Evolutionary conservation across 2,797 vertebrate species (phyloP), one percentile per base, ranked within the genome.

Genomic region (Coreius guichenoti): DNA sequence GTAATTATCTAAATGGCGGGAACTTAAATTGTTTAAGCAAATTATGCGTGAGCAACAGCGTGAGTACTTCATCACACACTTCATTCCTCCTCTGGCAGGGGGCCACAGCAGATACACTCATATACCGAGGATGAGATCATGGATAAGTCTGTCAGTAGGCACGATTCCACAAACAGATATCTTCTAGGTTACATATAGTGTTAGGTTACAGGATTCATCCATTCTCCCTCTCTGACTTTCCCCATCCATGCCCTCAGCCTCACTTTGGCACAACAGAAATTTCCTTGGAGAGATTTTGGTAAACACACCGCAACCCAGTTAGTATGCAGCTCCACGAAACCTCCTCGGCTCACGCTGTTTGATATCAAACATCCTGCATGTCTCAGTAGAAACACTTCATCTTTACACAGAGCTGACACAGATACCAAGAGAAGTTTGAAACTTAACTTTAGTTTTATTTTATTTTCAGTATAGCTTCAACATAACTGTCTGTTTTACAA

Each of bases 301-400:
- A 82, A 87, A 85, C 86, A 82, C 68, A 73, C 61, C 12, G 16
- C 73, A 75, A 86, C 31, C 54, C 72, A 63, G 83, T 87, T 63
- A 86, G 33, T 63, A n/a, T 80, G 70, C 58, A 49, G 78, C 72
- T 54, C 65, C 54, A 74, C 45, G 29, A 85, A 81, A 56, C 49
- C 51, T 65, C 74, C 81, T 67, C 54, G 29, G 67, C 47, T 76
- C 70, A 39, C 45, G 14, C 70, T 73, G 76, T 88, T 88, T 89
- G 86, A 80, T 63, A 82, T 85, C 47, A 83, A 87, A 84, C 72
- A 70, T 83, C 83, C 85, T 74, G 69, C 74, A 75, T 31, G 45
- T 75, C 56, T 80, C 69, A 70, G 76, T 47, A 69, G 63, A 86
- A 77, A 69, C 49, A 68, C 54, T 86, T 82, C 36, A 72, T 69